Conservation (phyloP, 2,888 invertebrate species). For the Noctua fimbriata region DNA sequence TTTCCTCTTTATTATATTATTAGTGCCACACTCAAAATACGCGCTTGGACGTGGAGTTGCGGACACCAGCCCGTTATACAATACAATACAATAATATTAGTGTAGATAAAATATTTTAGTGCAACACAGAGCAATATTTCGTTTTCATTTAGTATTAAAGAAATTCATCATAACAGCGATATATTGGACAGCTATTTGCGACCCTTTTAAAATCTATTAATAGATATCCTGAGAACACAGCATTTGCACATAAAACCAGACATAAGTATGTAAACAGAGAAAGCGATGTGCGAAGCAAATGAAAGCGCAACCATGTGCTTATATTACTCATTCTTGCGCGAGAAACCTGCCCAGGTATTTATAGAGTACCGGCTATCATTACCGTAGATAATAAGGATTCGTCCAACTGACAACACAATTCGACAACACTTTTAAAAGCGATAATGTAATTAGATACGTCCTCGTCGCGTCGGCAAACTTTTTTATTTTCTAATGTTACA, state of each 20-base stretch:
- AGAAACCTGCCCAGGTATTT: slow-evolving; percentile 47
- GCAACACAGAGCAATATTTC: neutral
- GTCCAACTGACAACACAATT: neutral
- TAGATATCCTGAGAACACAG: slow-evolving; percentile 1
- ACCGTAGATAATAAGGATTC: neutral
- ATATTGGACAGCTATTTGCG: neutral
- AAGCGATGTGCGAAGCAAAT: slow-evolving; percentile 53
- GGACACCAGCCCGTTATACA: no score
- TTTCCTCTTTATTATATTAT: no score
- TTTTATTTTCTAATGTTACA: neutral
- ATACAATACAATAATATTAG: no score
- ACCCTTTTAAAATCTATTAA: neutral
- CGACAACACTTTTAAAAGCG: neutral
- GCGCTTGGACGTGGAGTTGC: no score
- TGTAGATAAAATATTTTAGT: neutral
- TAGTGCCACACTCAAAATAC: no score
- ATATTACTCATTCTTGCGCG: slow-evolving; percentile 48
- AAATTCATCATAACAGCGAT: neutral
- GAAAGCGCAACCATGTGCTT: slow-evolving; percentile 50
- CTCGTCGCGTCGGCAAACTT: neutral
- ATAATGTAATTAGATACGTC: neutral
- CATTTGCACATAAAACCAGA: slow-evolving; percentile 19
- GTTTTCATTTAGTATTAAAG: neutral
- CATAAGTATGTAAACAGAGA: slow-evolving; percentile 48
- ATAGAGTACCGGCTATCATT: slow-evolving; percentile 1